Evolutionary conservation across 2,888 invertebrate genomes (phyloP).

Genomic region (Ligdia adustata): DNA sequence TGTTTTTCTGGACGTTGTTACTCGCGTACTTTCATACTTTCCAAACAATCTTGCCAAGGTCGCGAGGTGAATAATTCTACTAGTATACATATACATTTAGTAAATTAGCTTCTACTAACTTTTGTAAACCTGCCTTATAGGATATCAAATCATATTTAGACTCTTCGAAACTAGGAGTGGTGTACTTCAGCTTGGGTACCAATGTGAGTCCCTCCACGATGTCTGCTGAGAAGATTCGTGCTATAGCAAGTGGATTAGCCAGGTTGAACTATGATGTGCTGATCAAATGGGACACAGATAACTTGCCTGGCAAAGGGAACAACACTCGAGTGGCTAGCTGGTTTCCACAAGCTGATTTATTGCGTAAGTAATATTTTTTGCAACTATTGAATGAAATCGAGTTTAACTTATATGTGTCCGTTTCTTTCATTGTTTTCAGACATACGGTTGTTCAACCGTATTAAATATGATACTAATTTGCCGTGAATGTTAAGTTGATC

Average conservation of each 20-base stretch:
- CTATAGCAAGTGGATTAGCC: slow-evolving; percentile 56
- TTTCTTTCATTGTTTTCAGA: neutral
- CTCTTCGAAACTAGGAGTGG: slow-evolving; percentile 63
- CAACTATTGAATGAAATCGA: too few relatives aligned
- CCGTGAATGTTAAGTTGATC: too few relatives aligned
- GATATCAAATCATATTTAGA: slow-evolving; percentile 61
- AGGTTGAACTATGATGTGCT: slow-evolving; percentile 66
- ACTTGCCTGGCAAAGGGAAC: slow-evolving; percentile 51
- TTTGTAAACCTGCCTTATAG: slow-evolving; percentile 48
- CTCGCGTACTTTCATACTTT: too few relatives aligned
- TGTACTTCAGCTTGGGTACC: slow-evolving; percentile 73
- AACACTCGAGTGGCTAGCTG: slow-evolving; percentile 70
- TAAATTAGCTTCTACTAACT: too few relatives aligned
- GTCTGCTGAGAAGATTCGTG: slow-evolving; percentile 50
- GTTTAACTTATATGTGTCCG: too few relatives aligned
- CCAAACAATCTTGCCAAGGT: too few relatives aligned
- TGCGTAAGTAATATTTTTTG: slow-evolving; percentile 46
- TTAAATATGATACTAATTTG: too few relatives aligned
- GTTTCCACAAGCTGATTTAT: slow-evolving; percentile 70
- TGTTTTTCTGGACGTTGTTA: too few relatives aligned
- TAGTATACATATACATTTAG: too few relatives aligned
- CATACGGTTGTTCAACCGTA: too few relatives aligned
- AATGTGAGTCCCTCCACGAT: slow-evolving; percentile 56
- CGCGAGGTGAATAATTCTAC: too few relatives aligned
- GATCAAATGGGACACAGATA: slow-evolving; percentile 70